Evolutionary conservation across 2,113 vertebrate genomes (phyloP).

Genomic region (Mus spicilegus): DNA sequence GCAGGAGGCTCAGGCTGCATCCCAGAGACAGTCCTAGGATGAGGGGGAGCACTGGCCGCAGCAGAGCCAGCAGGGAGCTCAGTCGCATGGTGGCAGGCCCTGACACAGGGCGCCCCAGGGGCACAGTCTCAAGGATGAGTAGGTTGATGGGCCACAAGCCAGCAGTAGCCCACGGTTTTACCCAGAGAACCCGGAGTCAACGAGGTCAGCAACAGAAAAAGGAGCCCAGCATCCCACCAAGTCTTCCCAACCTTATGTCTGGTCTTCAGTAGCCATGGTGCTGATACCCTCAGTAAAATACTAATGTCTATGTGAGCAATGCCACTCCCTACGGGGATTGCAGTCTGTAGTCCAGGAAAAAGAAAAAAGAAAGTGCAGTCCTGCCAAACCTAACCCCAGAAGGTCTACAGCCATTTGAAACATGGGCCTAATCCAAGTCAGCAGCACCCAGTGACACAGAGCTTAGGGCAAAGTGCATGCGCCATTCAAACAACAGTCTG

Average conservation of each 20-base stretch:
- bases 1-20: constrained; percentile 95
- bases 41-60: constrained; percentile 94
- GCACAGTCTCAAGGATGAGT: constrained; percentile 18
- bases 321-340: neutral
- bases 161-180: constrained; percentile 27
- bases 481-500: neutral
- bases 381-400: neutral
- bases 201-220: neutral
- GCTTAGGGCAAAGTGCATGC: neutral
- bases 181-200: neutral
- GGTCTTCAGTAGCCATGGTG: neutral
- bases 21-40: constrained; percentile 96
- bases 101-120: constrained; percentile 5
- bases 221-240: constrained; percentile 8
- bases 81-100: constrained; percentile 88
- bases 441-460: neutral
- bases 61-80: constrained; percentile 89
- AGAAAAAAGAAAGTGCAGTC: neutral
- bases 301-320: neutral
- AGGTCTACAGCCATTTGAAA: neutral
- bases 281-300: neutral
- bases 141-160: neutral
- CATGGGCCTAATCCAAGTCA: neutral
- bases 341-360: neutral
- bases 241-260: neutral